Percentiles rank a stretch among this genome's conserved stretches.
Evolutionary conservation across 2,113 vertebrate genomes (phyloP).

Genomic region (Polyodon spathula): DNA sequence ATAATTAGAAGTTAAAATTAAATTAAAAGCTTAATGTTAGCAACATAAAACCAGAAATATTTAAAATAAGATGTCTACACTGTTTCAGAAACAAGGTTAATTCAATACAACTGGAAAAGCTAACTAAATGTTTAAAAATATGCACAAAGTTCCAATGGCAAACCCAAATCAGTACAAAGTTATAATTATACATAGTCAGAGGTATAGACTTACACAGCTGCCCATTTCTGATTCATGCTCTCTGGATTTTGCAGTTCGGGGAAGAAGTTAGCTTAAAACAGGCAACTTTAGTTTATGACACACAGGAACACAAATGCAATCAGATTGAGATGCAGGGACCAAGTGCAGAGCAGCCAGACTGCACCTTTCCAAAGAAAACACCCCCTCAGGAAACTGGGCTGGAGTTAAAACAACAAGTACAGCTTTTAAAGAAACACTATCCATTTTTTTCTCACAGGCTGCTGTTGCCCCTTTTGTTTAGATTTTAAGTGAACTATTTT

Average conservation of each 20-base stretch:
- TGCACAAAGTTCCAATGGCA: background rate
- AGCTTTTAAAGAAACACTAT: slow-evolving; percentile 51
- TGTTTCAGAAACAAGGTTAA: too few relatives aligned
- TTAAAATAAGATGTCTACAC: too few relatives aligned
- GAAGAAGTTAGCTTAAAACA: slow-evolving; percentile 35
- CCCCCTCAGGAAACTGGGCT: slow-evolving; percentile 29
- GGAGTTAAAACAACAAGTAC: slow-evolving; percentile 26
- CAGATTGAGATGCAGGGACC: slow-evolving; percentile 15
- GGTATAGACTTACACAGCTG: slow-evolving; percentile 44
- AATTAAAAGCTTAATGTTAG: too few relatives aligned
- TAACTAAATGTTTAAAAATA: background rate
- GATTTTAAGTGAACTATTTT: too few relatives aligned
- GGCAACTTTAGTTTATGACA: slow-evolving; percentile 36
- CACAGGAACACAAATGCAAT: slow-evolving; percentile 34
- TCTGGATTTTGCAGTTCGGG: slow-evolving; percentile 32
- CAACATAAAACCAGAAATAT: too few relatives aligned
- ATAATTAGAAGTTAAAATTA: too few relatives aligned
- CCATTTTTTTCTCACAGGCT: slow-evolving; percentile 20
- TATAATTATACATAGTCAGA: background rate
- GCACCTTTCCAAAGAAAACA: slow-evolving; percentile 22
- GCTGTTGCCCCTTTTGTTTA: slow-evolving; percentile 13
- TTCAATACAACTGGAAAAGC: too few relatives aligned
- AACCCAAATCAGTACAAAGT: background rate
- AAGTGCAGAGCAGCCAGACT: slow-evolving; percentile 6
- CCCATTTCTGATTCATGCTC: slow-evolving; percentile 24